Evolutionary conservation across 64 coral and sea anemone species (phyloP).

Genomic region (Stichodactyla helianthus): DNA sequence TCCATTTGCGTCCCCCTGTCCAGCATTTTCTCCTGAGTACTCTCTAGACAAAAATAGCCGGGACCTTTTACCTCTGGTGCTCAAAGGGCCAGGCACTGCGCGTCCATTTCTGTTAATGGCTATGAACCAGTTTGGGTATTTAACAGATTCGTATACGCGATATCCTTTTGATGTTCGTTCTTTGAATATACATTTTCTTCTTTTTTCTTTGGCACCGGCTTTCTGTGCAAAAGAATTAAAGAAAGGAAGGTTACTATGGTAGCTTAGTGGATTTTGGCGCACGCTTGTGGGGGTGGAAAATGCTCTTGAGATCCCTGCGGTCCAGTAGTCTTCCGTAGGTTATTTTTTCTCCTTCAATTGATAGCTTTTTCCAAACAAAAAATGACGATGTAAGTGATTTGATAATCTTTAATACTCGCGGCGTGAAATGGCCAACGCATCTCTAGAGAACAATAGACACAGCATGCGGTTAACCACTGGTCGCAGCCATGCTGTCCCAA

Average conservation of each 20-base stretch:
- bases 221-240: neutral
- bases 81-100: neutral
- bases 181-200: conserved; percentile 45
- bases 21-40: neutral
- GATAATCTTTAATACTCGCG: neutral
- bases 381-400: neutral
- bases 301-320: too few relatives aligned
- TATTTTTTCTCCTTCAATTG: too few relatives aligned
- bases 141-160: conserved; percentile 24
- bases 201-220: neutral
- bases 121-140: conserved; percentile 36
- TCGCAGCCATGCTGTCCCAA: neutral
- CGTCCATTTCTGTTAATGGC: conserved; percentile 34
- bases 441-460: neutral
- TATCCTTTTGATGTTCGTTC: conserved; percentile 24
- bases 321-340: neutral
- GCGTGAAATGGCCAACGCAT: conserved; percentile 2
- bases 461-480: neutral
- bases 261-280: too few relatives aligned
- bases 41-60: conserved; percentile 11
- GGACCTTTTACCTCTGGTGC: conserved; percentile 8
- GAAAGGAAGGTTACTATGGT: neutral
- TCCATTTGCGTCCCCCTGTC: neutral
- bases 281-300: too few relatives aligned
- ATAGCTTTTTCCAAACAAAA: neutral